These are phyloP conservation scores for Chaunax sp. DNA, from an alignment of 2,797 vertebrate genomes.

Conservation along the genomic window DNA sequence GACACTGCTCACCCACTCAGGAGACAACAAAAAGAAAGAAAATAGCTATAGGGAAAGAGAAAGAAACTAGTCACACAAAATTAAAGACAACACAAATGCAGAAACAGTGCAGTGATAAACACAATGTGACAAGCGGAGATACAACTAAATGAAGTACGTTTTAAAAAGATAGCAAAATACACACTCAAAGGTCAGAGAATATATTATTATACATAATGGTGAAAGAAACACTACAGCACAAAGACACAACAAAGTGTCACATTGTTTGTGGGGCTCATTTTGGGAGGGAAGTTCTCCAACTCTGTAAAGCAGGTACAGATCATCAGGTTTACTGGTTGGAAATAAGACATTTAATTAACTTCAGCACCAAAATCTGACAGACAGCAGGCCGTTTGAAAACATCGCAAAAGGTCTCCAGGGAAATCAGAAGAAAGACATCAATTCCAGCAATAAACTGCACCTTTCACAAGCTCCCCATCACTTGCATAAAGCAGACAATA, in stretches of 20 bases:
- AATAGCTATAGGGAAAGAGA: neutral
- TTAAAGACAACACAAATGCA: conserved; percentile 2
- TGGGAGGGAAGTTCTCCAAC: neutral
- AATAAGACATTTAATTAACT: conserved; percentile 27
- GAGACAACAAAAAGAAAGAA: neutral
- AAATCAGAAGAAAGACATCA: conserved; percentile 20
- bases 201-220: neutral
- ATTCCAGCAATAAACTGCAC: conserved; percentile 22
- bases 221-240: too few species aligned
- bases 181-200: neutral
- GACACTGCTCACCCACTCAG: conserved; percentile 42
- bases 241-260: too few species aligned
- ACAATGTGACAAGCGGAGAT: neutral
- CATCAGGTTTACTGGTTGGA: conserved; percentile 4
- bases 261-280: neutral
- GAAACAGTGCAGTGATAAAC: neutral
- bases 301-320: conserved; percentile 2
- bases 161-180: neutral
- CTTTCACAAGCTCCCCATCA: conserved; percentile 14
- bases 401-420: conserved; percentile 35
- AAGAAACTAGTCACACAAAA: too few species aligned
- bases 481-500: conserved; percentile 23
- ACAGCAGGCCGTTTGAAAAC: conserved; percentile 14
- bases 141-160: neutral
- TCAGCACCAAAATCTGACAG: conserved; percentile 20